Conservation (phyloP, 2,113 vertebrate species). For the Engystomops pustulosus region DNA sequence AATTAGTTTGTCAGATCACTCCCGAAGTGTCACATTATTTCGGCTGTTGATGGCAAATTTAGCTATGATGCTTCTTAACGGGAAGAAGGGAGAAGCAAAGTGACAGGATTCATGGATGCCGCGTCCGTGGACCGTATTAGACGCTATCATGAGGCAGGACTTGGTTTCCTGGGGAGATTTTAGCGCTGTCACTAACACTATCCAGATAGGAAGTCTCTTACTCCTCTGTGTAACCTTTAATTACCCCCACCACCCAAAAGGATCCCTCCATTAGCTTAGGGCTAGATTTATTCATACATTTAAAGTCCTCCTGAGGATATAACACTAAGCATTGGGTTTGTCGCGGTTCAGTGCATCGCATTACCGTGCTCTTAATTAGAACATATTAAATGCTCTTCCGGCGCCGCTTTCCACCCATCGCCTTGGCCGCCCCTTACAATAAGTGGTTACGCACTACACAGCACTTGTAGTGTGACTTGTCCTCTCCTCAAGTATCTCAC, state of each 20-base stretch:
- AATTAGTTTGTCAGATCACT: conserved; percentile 69
- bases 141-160: conserved; percentile 53
- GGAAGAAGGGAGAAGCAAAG: conserved; percentile 56
- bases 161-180: conserved; percentile 64
- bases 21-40: conserved; percentile 69
- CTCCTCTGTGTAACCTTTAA: conserved; percentile 69
- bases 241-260: conserved; percentile 70
- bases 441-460: not conserved
- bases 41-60: conserved; percentile 63
- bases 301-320: conserved; percentile 72
- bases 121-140: conserved; percentile 59
- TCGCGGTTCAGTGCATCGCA: conserved; percentile 71
- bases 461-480: too few species aligned
- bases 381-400: conserved; percentile 69
- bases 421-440: not conserved
- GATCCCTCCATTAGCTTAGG: conserved; percentile 68
- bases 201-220: conserved; percentile 64
- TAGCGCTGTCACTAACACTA: conserved; percentile 63
- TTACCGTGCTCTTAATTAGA: conserved; percentile 74
- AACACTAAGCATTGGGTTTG: conserved; percentile 70
- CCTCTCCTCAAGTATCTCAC: not conserved
- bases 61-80: conserved; percentile 62
- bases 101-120: conserved; percentile 65
- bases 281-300: conserved; percentile 71
- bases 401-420: conserved; percentile 1